phyloP scores from a whole-genome alignment of 2,113 vertebrate genomes.

The Nothocercus nigrocapillus region DNA sequence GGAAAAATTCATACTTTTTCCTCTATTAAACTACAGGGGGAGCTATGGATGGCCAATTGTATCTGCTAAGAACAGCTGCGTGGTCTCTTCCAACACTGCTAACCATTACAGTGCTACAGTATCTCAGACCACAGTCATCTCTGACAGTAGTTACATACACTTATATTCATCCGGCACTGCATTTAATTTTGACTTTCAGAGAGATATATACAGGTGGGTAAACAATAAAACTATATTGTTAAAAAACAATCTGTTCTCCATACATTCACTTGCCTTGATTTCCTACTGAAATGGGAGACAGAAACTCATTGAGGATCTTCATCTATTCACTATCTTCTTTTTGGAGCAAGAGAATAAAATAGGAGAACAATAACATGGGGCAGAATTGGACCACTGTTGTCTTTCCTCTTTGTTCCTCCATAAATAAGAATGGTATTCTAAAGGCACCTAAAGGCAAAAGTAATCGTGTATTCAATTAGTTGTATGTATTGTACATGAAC shows the following conservation, averaged over 20 bases:
- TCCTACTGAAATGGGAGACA: not conserved
- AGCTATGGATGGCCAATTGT: not conserved
- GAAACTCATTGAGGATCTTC: not conserved
- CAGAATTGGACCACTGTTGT: not conserved
- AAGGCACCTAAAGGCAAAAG: not conserved
- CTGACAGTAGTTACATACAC: not conserved
- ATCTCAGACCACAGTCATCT: not conserved
- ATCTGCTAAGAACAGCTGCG: accelerated
- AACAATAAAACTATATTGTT: not conserved
- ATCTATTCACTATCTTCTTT: not conserved
- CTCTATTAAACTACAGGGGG: accelerated
- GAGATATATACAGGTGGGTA: accelerated
- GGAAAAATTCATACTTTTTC: not conserved
- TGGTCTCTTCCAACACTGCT: not conserved
- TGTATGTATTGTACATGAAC: not conserved
- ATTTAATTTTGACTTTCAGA: not conserved
- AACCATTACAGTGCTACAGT: accelerated
- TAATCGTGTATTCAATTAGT: not conserved
- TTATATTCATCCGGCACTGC: accelerated
- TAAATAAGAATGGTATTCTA: not conserved
- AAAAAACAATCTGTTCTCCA: not conserved
- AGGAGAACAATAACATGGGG: not conserved
- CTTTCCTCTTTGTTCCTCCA: not conserved
- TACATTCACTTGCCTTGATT: not conserved
- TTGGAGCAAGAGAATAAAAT: not conserved